phyloP scores from a whole-genome alignment of 1,140 invertebrate species.

The Sarcophaga peregrina region DNA sequence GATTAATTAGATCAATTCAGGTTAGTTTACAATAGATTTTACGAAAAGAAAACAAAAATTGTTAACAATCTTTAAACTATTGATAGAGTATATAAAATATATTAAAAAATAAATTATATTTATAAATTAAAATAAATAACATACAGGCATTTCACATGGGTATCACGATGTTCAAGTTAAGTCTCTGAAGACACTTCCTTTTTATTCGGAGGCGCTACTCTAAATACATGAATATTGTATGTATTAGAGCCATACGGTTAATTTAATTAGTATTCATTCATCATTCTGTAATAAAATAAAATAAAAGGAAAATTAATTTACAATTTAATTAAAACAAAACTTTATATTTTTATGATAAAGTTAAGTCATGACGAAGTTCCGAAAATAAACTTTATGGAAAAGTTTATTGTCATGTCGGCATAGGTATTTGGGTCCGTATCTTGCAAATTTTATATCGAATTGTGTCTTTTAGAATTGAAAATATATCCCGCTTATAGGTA shows the following conservation, averaged over 20 bases:
- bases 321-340: too few relatives aligned
- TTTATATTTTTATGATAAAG: too few relatives aligned
- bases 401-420: too few relatives aligned
- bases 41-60: background rate
- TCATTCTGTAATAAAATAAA: conserved; percentile 15
- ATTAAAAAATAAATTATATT: background rate
- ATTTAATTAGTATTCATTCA: conserved; percentile 1
- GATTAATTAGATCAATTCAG: background rate
- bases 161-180: conserved; percentile 58
- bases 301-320: too few relatives aligned
- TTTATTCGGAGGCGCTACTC: conserved; percentile 6
- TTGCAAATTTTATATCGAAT: too few relatives aligned
- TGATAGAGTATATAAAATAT: background rate
- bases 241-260: background rate
- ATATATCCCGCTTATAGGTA: too few relatives aligned
- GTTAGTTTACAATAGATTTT: too few relatives aligned
- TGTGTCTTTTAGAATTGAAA: too few relatives aligned
- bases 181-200: conserved; percentile 37
- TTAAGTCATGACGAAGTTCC: too few relatives aligned
- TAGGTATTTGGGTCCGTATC: too few relatives aligned
- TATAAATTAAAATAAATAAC: conserved; percentile 43
- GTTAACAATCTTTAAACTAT: background rate
- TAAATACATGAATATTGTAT: conserved; percentile 25
- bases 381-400: too few relatives aligned
- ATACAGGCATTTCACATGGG: conserved; percentile 66